Base-by-base conservation (phyloP, 2,797 vertebrate species). In the Enteromius paludinosus region DNA sequence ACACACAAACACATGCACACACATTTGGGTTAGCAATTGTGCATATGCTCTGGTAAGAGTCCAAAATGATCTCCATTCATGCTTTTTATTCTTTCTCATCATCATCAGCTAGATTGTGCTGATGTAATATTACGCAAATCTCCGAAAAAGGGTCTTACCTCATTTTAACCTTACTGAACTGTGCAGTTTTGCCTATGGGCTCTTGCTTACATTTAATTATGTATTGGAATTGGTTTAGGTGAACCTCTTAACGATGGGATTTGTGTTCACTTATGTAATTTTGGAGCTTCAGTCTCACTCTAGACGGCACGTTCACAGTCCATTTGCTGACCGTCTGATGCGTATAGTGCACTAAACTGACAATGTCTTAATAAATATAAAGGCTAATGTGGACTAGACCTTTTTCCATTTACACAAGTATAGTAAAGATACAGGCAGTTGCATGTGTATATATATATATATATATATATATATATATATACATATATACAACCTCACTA, bases 31-130 rank as follows among this genome's bases (percentile, higher is more conserved):
- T 54, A 52, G 62, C 77, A 54, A 45, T 79, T 23, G 64, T 8
- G 7, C 30, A 9, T 23, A 33, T 54, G 47, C 30, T 49, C 28
- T 75, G 71, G 61, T 41, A 45, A 12, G 18, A 66, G 23, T 66
- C 45, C 62, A 54, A 82, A 75, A 82, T 74, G 18, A 54, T 23
- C 12, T 64, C 30, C 33, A 56, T 75, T 82, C 30, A 66, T 54
- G 17, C 33, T 28, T 65, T 70, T 61, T 71, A 61, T 71, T 71
- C 7, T 45, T 62, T 72, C 56, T 59, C 7, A 72, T 72, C 56
- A 72, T 73, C 68, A 75, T 66, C 17, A 75, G 45, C 47, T 43
- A 41, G 45, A 81, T 64, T 52, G 62, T 25, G 23, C 70, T 52
- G n/a, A 74, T 81, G 59, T 73, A 73, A 64, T 43, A 35, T 73